Conservation (phyloP, 2,888 invertebrate genomes). For the Archips xylosteana region DNA sequence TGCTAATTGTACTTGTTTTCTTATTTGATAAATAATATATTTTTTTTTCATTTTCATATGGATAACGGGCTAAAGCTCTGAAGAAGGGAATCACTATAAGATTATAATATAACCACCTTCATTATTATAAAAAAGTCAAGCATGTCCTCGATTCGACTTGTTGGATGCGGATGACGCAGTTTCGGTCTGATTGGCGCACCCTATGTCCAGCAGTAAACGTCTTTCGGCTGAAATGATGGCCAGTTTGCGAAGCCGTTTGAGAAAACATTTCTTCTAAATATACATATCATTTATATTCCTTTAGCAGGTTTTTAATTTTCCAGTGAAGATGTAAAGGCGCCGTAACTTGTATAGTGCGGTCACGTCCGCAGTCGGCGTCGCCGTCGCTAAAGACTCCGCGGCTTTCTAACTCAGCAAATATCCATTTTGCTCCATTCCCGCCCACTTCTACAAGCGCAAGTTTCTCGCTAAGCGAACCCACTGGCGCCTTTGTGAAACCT, state of each 20-base stretch:
- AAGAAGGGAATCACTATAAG: too few species aligned
- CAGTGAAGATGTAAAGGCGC: slow-evolving; percentile 42
- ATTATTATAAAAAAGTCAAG: too few species aligned
- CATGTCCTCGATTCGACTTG: not conserved
- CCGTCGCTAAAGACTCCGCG: slow-evolving; percentile 48
- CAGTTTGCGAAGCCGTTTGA: not conserved
- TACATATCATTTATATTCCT: not conserved
- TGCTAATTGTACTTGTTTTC: too few species aligned
- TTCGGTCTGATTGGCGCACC: too few species aligned
- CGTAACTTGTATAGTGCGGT: slow-evolving; percentile 57
- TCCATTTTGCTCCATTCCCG: slow-evolving; percentile 57
- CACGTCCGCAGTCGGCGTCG: slow-evolving; percentile 53
- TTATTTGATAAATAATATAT: too few species aligned
- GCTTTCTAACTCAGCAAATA: slow-evolving; percentile 61
- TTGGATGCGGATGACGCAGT: not conserved
- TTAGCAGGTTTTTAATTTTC: slow-evolving; percentile 42
- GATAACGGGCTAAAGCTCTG: too few species aligned
- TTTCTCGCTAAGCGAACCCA: slow-evolving; percentile 32
- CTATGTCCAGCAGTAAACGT: too few species aligned
- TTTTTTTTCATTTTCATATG: too few species aligned
- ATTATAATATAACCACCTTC: too few species aligned
- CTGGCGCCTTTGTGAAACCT: slow-evolving; percentile 34
- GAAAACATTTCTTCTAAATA: not conserved
- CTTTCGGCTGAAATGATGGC: too few species aligned
- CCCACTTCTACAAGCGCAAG: slow-evolving; percentile 29